Percentiles rank a stretch among this genome's conserved stretches.
Evolutionary conservation across 2,888 invertebrate species (phyloP).

Genomic region (Corbicula japonica): DNA sequence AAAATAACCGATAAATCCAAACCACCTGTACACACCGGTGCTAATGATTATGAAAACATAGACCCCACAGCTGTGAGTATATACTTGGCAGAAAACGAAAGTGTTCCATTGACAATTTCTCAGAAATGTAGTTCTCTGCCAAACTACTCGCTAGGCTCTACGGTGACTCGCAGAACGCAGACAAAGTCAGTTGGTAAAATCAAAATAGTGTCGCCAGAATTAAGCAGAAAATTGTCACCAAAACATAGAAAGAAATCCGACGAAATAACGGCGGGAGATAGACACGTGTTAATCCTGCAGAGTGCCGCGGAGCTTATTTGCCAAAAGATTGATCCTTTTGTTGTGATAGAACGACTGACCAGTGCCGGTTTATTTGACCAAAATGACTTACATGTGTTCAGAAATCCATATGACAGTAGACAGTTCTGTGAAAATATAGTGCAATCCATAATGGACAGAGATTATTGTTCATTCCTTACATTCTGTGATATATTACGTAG

Average conservation of each 20-base stretch:
- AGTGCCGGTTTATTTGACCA: conserved; percentile 69
- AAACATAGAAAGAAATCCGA: conserved; percentile 72
- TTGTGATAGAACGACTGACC: conserved; percentile 74
- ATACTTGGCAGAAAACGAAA: conserved; percentile 6
- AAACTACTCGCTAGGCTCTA: conserved; percentile 21
- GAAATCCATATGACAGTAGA: conserved; percentile 77
- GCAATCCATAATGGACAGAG: conserved; percentile 71
- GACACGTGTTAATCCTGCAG: conserved; percentile 78
- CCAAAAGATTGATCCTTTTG: conserved; percentile 79
- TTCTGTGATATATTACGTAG: conserved; percentile 79
- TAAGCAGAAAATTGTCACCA: conserved; percentile 67
- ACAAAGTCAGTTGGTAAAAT: conserved; percentile 62
- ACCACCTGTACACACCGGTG: not conserved
- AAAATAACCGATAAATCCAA: not conserved
- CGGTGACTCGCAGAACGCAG: conserved; percentile 26
- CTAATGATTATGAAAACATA: conserved; percentile 30
- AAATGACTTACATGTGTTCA: conserved; percentile 74
- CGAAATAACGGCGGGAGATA: conserved; percentile 69
- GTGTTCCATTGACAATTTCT: conserved; percentile 3
- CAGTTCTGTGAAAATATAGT: conserved; percentile 79
- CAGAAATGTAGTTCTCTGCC: conserved; percentile 32
- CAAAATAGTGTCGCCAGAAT: conserved; percentile 78
- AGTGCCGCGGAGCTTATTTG: conserved; percentile 78
- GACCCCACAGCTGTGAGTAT: conserved; percentile 13
- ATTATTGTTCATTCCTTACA: conserved; percentile 71